phyloP scores from a whole-genome alignment of 2,888 invertebrate genomes.

The Morpho deidamia region DNA sequence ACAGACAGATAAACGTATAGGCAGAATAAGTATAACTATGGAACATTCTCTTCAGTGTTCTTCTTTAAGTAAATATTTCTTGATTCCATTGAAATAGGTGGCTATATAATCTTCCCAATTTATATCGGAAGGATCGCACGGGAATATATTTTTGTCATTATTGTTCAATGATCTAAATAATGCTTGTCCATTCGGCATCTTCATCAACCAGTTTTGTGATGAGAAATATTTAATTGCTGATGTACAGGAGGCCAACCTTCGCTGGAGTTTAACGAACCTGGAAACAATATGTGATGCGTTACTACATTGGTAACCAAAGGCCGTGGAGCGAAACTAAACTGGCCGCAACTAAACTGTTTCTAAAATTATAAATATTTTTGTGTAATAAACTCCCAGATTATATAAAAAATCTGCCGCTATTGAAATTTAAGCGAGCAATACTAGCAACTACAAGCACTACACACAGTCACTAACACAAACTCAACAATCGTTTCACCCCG shows the following conservation, averaged over 20 bases:
- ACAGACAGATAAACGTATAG: too few species aligned
- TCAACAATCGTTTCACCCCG: too few species aligned
- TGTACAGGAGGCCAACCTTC: background rate
- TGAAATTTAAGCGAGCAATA: too few species aligned
- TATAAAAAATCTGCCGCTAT: too few species aligned
- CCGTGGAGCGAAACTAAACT: too few species aligned
- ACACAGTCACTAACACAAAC: too few species aligned
- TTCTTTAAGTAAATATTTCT: constrained; percentile 68
- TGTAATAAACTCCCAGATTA: too few species aligned
- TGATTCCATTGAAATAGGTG: constrained; percentile 88
- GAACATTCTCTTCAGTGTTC: background rate
- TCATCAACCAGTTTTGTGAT: constrained; percentile 88
- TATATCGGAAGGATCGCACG: constrained; percentile 86
- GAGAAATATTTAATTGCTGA: constrained; percentile 85
- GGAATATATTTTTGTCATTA: constrained; percentile 83
- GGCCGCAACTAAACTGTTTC: too few species aligned
- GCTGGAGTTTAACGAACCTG: constrained; percentile 1
- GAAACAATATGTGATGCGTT: background rate
- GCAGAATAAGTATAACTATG: too few species aligned
- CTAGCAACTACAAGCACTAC: too few species aligned
- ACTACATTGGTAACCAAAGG: too few species aligned
- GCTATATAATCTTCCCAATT: constrained; percentile 90
- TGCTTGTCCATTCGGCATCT: constrained; percentile 55
- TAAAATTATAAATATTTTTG: too few species aligned
- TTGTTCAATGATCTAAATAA: constrained; percentile 54